Evolutionary conservation across 2,888 invertebrate species (phyloP).

Genomic region (Dasysyrphus albostriatus): DNA sequence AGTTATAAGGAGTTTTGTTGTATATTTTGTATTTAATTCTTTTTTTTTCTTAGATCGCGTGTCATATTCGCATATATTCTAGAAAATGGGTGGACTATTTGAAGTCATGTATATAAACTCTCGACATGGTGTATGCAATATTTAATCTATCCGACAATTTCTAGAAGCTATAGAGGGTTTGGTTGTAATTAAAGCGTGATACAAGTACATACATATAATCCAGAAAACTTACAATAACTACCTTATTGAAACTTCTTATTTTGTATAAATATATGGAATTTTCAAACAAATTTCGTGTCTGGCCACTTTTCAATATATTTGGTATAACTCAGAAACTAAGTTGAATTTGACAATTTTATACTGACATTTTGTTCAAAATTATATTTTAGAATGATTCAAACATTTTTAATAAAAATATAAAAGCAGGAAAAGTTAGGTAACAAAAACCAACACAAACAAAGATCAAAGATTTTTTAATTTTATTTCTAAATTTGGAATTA

Average conservation of each 20-base stretch:
- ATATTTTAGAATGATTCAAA: no score
- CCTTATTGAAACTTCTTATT: background rate
- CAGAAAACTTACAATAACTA: background rate
- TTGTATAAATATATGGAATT: no score
- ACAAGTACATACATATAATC: background rate
- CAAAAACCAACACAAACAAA: no score
- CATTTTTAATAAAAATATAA: no score
- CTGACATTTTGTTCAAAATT: no score
- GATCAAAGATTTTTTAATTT: no score
- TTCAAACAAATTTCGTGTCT: no score
- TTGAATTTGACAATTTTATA: no score
- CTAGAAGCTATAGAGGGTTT: background rate
- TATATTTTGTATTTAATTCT: conserved; percentile 6
- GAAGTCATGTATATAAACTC: conserved; percentile 33
- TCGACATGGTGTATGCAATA: conserved; percentile 61
- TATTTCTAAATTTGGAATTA: no score
- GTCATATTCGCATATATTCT: conserved; percentile 66
- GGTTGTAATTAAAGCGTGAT: conserved; percentile 13
- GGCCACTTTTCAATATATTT: no score
- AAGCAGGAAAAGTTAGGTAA: no score
- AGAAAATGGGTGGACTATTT: conserved; percentile 40
- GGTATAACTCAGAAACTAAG: no score
- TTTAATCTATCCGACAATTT: conserved; percentile 57
- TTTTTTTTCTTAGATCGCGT: conserved; percentile 57
- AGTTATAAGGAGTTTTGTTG: conserved; percentile 5